Evolutionary conservation across 35 echinoderm and acorn worm genomes (phyloP), one percentile per base, ranked within the genome.

Genomic region (Ophiothrix spiculata): DNA sequence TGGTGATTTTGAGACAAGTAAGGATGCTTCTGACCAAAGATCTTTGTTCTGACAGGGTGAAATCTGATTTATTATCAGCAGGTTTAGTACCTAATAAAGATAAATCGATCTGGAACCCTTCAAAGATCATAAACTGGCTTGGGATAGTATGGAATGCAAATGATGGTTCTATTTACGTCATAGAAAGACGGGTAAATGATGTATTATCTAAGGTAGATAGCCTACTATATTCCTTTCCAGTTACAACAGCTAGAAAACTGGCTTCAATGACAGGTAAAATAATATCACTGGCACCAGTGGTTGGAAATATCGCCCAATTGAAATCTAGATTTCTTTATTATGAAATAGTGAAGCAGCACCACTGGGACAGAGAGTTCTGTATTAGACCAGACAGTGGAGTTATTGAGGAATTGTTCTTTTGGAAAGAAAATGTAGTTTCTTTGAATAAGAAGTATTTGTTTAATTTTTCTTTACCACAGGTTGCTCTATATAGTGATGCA

Each of bases 11-110:
- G 39, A 17, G 19, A 23, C 21, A 31, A 38, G 77, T 79, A 15
- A 13, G 36, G 19, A 35, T 60, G 86, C 37, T 41, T 38, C 39
- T 25, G 37, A 35, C n/a, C 19, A 34, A 33, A 56, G 39, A 64
- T 1, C 33, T 32, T 56, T 28, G 40, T 13, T 31, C 75, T 40
- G 23, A 80, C 32, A 32, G n/a, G 60, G 80, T 89, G 32, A 89
- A 89, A 74, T 23, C n/a, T 19, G 79, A 89, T 34, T 32, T 89
- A 56, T 15, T 82, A 31, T 37, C 37, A 54, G 63, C 80, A 39
- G 87, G 87, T 39, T 73, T 89, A 32, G 79, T 89, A 21, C 87
- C 80, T 36, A 83, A 81, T 77, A 75, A 38, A 21, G 79, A 89
- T 21, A 89, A 89, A 77, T 89, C 25, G 14, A 25, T 32, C 31